Percentiles rank a stretch among this genome's conserved stretches.
These are phyloP conservation scores for Oreotrochilus melanogaster DNA, from an alignment of 2,113 vertebrate species.

Conservation along the genomic window DNA sequence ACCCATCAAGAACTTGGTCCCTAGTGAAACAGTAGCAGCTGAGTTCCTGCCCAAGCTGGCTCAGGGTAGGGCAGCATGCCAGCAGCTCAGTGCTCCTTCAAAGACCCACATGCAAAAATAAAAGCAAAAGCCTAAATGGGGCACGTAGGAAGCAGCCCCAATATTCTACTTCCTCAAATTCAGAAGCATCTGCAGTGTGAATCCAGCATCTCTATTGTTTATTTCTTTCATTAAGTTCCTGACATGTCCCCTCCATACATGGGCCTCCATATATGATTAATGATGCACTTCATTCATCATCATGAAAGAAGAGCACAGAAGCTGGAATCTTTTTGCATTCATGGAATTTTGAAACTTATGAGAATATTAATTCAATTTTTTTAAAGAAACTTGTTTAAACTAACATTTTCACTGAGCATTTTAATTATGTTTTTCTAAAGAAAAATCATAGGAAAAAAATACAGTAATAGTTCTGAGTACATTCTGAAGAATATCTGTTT, in stretches of 20 bases:
- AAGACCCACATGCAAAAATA: neutral
- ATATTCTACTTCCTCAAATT: neutral
- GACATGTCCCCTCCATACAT: neutral
- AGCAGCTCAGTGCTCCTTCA: neutral
- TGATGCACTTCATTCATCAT: neutral
- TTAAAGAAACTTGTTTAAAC: neutral
- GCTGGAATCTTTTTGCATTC: neutral
- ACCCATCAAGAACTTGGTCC: neutral
- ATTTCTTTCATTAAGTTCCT: neutral
- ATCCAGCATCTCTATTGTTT: neutral
- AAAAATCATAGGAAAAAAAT: neutral
- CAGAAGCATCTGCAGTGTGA: neutral
- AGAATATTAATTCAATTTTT: neutral
- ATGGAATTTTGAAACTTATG: neutral
- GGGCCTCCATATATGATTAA: neutral
- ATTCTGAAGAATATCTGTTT: neutral
- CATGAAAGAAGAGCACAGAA: neutral
- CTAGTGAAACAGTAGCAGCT: neutral
- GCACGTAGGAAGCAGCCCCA: neutral
- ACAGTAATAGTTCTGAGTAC: neutral
- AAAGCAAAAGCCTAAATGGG: neutral
- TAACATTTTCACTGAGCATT: neutral
- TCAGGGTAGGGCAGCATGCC: neutral
- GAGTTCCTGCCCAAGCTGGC: neutral
- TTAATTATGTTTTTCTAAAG: neutral